Conservation (phyloP, 2,113 vertebrate species). For the Xenotilapia caudafasciata region DNA sequence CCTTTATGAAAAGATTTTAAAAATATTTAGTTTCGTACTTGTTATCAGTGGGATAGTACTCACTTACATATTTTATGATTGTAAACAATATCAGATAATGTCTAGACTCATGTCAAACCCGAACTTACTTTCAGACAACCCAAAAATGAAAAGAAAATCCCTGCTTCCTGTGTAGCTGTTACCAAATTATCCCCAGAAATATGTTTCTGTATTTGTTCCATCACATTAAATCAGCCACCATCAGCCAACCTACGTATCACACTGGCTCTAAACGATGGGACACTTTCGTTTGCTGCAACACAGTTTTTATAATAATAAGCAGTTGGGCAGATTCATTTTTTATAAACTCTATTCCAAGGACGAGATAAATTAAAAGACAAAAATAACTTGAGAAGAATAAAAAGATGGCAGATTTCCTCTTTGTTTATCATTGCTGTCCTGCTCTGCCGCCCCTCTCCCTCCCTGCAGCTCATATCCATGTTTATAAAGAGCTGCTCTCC, state of each 20-base stretch:
- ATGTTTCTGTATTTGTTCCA: background rate
- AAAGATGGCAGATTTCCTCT: background rate
- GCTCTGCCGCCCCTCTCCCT: background rate
- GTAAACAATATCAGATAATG: background rate
- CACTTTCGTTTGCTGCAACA: background rate
- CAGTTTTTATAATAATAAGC: background rate
- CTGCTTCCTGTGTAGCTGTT: background rate
- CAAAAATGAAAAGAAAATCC: background rate
- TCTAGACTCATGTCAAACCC: background rate
- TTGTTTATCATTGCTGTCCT: background rate
- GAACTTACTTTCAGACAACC: background rate
- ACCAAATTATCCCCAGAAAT: background rate
- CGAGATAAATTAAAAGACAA: background rate
- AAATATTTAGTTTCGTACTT: rapidly evolving
- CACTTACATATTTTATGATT: background rate
- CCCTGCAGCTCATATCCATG: conserved; percentile 42
- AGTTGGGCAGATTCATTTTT: background rate
- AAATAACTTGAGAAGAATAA: background rate
- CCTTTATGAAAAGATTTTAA: background rate
- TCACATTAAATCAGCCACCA: background rate
- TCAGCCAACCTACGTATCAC: background rate
- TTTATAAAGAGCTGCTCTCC: conserved; percentile 44
- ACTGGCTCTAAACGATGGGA: background rate
- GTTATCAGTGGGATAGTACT: background rate
- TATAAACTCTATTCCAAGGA: background rate